Evolutionary conservation across 2,113 vertebrate species (phyloP).

Genomic region (Ramphastos sulfuratus): DNA sequence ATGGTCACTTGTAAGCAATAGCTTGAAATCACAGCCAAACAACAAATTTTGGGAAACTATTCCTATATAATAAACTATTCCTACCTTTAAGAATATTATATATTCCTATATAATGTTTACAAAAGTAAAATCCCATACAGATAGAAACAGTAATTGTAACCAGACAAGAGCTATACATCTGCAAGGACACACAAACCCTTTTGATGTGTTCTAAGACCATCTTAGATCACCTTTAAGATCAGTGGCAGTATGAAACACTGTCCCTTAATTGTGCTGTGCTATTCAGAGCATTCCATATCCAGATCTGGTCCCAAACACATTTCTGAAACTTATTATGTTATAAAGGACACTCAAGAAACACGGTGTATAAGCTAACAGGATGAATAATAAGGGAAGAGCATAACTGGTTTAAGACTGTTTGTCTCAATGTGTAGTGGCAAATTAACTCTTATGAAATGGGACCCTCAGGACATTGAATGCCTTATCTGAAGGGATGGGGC

Average conservation of each 20-base stretch:
- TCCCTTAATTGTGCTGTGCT: background rate
- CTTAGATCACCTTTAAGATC: background rate
- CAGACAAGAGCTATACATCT: background rate
- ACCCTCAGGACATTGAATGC: background rate
- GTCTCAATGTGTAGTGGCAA: background rate
- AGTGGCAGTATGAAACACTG: background rate
- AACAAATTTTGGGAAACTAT: background rate
- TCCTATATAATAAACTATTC: background rate
- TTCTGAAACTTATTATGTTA: background rate
- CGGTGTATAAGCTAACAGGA: background rate
- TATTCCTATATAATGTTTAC: background rate
- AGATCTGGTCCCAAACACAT: background rate
- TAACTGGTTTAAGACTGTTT: background rate
- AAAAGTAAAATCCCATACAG: background rate
- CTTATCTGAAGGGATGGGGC: background rate
- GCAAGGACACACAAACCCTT: background rate
- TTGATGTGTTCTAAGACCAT: background rate
- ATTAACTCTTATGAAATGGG: background rate
- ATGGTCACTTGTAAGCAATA: background rate
- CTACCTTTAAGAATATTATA: background rate
- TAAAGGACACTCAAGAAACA: background rate
- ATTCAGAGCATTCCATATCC: background rate
- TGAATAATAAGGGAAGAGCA: background rate
- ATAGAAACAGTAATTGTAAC: background rate
- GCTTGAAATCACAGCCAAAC: background rate